Percentiles rank a stretch among this genome's conserved stretches.
phyloP scores from a whole-genome alignment of 2,113 vertebrate genomes.

The Oreochromis tanganicae region DNA sequence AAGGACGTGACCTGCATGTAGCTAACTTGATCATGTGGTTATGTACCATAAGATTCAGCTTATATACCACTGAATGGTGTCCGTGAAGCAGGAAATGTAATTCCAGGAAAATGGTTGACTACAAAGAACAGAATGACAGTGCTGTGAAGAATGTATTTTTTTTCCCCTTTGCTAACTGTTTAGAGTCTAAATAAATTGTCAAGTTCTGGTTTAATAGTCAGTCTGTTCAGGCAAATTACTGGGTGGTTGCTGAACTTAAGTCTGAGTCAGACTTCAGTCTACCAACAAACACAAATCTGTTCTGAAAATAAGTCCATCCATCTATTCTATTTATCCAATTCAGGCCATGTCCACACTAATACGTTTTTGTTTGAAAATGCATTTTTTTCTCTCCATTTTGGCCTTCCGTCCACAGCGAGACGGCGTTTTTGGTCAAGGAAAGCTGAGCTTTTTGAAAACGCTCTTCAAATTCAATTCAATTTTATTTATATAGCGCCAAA shows the following conservation, averaged over 20 bases:
- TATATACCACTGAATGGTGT: background rate
- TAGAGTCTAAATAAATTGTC: background rate
- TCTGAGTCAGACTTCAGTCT: background rate
- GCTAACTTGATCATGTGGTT: background rate
- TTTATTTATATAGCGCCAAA: too few species aligned
- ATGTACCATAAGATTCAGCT: background rate
- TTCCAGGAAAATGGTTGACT: background rate
- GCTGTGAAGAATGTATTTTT: background rate
- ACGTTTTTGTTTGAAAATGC: background rate
- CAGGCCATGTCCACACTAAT: background rate
- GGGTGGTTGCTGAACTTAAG: background rate
- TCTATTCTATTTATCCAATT: background rate
- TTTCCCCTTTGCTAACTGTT: accelerated
- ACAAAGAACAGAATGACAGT: background rate
- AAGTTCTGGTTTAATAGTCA: background rate
- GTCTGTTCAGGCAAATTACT: background rate
- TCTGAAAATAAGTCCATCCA: background rate
- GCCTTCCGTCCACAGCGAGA: background rate
- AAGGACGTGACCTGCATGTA: background rate
- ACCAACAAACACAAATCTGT: background rate
- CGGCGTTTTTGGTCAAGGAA: accelerated
- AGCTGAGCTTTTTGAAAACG: background rate
- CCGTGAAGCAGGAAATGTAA: background rate
- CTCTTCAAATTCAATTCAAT: background rate
- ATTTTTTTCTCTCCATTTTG: background rate